These are phyloP conservation scores for Orchesellides sinensis DNA, from an alignment of 2,888 invertebrate genomes.

Conservation along the genomic window DNA sequence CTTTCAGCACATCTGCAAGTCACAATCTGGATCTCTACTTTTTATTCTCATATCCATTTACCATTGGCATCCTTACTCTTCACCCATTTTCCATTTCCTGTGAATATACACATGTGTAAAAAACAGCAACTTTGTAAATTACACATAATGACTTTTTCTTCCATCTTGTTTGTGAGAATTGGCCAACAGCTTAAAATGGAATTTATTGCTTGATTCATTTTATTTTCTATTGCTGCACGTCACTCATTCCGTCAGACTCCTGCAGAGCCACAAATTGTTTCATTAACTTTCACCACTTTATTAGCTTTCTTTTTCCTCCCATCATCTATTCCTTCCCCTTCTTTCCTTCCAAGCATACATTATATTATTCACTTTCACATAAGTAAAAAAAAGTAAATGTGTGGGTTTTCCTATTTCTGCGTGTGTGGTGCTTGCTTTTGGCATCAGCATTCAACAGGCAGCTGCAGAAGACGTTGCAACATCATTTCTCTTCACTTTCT, in stretches of 20 bases:
- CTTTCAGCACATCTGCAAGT: too few species aligned
- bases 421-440: too few species aligned
- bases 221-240: conserved; percentile 3
- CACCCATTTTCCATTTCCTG: not conserved
- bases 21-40: too few species aligned
- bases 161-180: not conserved
- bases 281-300: conserved; percentile 27
- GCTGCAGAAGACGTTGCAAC: too few species aligned
- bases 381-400: not conserved
- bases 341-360: not conserved
- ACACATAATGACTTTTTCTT: not conserved
- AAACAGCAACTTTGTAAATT: not conserved
- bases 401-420: not conserved
- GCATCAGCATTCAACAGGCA: too few species aligned
- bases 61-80: too few species aligned
- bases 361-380: not conserved
- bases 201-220: not conserved
- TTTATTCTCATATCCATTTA: too few species aligned
- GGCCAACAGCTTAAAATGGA: not conserved
- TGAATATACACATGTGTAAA: not conserved
- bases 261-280: conserved; percentile 32
- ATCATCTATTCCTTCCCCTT: not conserved
- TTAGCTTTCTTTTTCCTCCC: not conserved
- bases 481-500: too few species aligned
- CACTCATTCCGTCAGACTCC: conserved; percentile 25